Base-by-base conservation (phyloP, 2,888 invertebrate genomes). In the Pecten maximus region DNA sequence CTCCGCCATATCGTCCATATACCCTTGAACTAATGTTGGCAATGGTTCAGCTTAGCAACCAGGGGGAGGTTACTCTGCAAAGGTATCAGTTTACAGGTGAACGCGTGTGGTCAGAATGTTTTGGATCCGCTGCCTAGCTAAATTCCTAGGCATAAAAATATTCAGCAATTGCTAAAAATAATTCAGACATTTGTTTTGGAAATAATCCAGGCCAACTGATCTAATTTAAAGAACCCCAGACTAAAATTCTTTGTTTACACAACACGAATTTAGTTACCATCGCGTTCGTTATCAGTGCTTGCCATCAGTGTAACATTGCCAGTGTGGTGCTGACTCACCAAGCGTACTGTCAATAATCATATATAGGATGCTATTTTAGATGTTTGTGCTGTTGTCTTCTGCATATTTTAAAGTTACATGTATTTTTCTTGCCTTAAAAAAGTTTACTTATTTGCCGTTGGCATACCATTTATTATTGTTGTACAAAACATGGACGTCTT, bases 191-290 rank as follows among this genome's bases (percentile, higher is more conserved):
- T 74, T 74, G 74, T 74, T 74, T 74, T 74, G 74, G 74, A 74
- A 74, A 74, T 74, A 74, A 74, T 74, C 74, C 74, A 74, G 74
- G 74, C 35, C 74, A 74, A 74, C 28, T 74, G 12, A 74, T 74
- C 35, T 28, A 1, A 35, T n/a, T 60, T 60, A 4, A 2, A 60
- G 60, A 60, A 60, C n/a, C 35, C 28, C 35, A 74, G 35, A 74
- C 35, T 74, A n/a, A 54, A 54, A 54, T 19, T 54, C 44, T 74
- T 35, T 74, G 74, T 74, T 74, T 74, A 74, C 74, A 74, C 4
- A 74, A 74, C 28, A 60, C 0, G 60, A 8, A 60, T 60, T 3
- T 74, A 8, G 8, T 8, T 6, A 74, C 28, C 35, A 6, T 74
- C 0, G 10, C 35, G 74, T 8, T 6, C 35, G 23, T 35, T 74